Evolutionary conservation across 2,888 invertebrate species (phyloP).

Genomic region (Onchidella celtica): DNA sequence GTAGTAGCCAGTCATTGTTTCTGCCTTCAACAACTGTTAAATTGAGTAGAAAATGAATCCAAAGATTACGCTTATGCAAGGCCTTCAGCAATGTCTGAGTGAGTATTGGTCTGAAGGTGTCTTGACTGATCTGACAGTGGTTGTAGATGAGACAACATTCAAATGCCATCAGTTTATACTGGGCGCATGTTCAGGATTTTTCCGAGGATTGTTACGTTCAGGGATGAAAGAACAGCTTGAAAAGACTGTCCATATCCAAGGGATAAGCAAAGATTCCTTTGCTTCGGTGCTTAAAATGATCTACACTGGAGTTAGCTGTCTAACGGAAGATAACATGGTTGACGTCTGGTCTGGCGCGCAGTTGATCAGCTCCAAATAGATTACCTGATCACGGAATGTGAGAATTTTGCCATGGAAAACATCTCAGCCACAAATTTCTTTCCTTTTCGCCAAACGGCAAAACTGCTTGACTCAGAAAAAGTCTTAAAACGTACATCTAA

Average conservation of each 20-base stretch:
- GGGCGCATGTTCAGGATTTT: background rate
- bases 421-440: background rate
- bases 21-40: too few species aligned
- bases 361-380: background rate
- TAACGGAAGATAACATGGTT: background rate
- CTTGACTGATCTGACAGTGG: background rate
- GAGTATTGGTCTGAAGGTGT: too few species aligned
- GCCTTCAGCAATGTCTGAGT: too few species aligned
- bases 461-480: background rate
- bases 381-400: constrained; percentile 10
- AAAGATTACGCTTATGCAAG: too few species aligned
- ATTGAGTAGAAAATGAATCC: too few species aligned
- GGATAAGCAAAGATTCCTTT: background rate
- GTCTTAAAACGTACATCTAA: background rate
- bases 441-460: background rate
- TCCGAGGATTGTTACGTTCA: background rate
- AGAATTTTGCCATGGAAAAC: background rate
- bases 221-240: background rate
- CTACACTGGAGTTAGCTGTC: background rate
- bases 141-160: background rate
- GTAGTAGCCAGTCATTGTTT: too few species aligned
- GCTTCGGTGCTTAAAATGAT: background rate
- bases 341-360: background rate
- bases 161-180: constrained; percentile 8
- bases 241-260: background rate